Evolutionary conservation across 2,113 vertebrate genomes (phyloP).

Genomic region (Candoia aspera): DNA sequence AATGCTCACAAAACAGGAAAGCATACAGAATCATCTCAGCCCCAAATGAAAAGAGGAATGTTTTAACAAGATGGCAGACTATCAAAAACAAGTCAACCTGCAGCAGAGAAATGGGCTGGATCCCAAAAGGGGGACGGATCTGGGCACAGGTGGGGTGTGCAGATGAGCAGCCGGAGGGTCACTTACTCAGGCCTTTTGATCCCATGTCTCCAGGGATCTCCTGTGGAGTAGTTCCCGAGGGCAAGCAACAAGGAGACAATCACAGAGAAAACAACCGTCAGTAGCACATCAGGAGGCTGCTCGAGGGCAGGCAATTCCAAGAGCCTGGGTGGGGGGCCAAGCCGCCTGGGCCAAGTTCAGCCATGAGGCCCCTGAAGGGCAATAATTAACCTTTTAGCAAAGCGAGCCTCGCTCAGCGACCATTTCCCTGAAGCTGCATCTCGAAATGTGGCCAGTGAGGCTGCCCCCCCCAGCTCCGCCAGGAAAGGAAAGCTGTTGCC

Average conservation of each 20-base stretch:
- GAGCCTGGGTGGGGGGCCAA: constrained; percentile 73
- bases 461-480: background rate
- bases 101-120: constrained; percentile 63
- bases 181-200: constrained; percentile 98
- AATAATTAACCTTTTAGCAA: constrained; percentile 22
- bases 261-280: constrained; percentile 93
- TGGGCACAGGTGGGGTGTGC: background rate
- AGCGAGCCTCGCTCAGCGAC: background rate
- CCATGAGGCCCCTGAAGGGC: constrained; percentile 30
- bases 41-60: background rate
- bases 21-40: constrained; percentile 15
- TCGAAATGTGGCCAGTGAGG: background rate
- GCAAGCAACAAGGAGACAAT: constrained; percentile 91
- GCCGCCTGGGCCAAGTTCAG: background rate
- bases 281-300: constrained; percentile 79
- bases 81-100: constrained; percentile 48
- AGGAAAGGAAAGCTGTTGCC: no score
- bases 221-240: constrained; percentile 89
- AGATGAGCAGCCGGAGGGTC: constrained; percentile 69
- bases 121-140: constrained; percentile 50
- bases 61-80: background rate
- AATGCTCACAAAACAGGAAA: constrained; percentile 38
- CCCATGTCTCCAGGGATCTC: constrained; percentile 95
- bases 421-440: background rate
- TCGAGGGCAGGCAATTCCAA: constrained; percentile 76